Percentiles rank a stretch among this genome's conserved stretches.
These are phyloP conservation scores for Toxonevra muliebris DNA, from an alignment of 2,888 invertebrate species.

Conservation along the genomic window DNA sequence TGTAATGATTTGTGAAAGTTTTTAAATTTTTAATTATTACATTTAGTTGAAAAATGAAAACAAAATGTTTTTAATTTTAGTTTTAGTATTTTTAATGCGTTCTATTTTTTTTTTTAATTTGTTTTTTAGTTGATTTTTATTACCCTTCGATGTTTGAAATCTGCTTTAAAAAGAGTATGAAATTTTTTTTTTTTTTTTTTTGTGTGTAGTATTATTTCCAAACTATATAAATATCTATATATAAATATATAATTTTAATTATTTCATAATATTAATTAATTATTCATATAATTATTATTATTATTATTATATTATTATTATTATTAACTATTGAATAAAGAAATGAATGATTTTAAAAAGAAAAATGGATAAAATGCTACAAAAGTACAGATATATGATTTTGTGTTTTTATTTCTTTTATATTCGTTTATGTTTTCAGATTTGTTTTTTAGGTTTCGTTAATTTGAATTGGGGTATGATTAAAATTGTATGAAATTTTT, in stretches of 20 bases:
- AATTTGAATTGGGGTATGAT: not conserved
- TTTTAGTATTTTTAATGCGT: conserved; percentile 48
- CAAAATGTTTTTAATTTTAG: conserved; percentile 30
- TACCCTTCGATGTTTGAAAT: conserved; percentile 24
- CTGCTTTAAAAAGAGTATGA: too few species aligned
- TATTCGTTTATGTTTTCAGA: conserved; percentile 11
- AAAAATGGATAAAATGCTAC: conserved; percentile 19
- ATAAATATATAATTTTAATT: conserved; percentile 36
- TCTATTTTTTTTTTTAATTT: conserved; percentile 57
- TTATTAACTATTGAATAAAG: conserved; percentile 44
- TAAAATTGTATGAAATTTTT: too few species aligned
- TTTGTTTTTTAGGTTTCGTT: not conserved
- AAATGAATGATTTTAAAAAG: conserved; percentile 29
- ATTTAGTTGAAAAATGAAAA: conserved; percentile 16
- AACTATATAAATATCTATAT: conserved; percentile 27
- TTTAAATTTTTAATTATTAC: too few species aligned
- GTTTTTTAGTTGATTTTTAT: conserved; percentile 41
- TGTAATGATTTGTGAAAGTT: not conserved
- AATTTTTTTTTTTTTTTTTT: conserved; percentile 38
- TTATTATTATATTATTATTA: conserved; percentile 52
- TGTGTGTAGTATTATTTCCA: conserved; percentile 57
- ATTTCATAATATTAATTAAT: conserved; percentile 21
- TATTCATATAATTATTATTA: conserved; percentile 47
- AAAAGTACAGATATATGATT: conserved; percentile 14
- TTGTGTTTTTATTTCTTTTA: conserved; percentile 16